Base-by-base conservation (phyloP, 1,140 invertebrate genomes). In the Drosophila funebris region DNA sequence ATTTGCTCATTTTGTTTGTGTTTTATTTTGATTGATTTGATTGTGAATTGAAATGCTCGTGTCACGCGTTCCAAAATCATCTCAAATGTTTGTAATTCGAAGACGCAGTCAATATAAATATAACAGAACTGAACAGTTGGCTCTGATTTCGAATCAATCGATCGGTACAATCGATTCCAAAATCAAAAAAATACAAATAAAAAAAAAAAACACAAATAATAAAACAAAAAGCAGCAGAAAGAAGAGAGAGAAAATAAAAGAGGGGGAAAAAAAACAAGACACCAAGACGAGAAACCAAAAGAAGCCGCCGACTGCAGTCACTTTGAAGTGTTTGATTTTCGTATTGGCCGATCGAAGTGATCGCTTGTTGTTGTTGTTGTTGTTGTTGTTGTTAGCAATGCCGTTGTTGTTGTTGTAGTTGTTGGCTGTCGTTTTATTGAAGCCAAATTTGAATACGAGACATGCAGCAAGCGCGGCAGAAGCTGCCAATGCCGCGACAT, bases 361-460 rank as follows among this genome's bases (percentile, higher is more conserved):
- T 53, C 77, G 44, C 52, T 36, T 64, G 29, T 53, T 16, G 3
- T 57, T 64, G 37, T 11, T 64, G 43, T 48, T 48, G 13, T 37
- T 56, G 43, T 60, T 60, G 20, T 46, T 68, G 61, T 50, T 69
- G 33, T 43, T 64, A 62, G 44, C 66, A 41, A 16, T 63, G 67
- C 18, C 50, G 67, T 33, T 73, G 76, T 44, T 62, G 77, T 63
- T 74, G 68, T 24, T 64, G 70, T 62, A 67, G 66, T 71, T 81
- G 84, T 88, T 83, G 83, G 72, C 78, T 87, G 84, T 87, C 84
- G 84, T 76, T 89, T 88, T 88, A 88, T 88, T 88, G 83, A 88
- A 88, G 83, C 83, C 83, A 88, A 88, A 88, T 88, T 88, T 88
- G 83, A 88, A 88, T 88, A 88, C 83, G 57, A 78, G 78, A 88